A percentile compares a stretch with the other conserved stretches of the same genome.
phyloP scores from a whole-genome alignment of 64 coral and sea anemone species.

The Cladopsammia gracilis region DNA sequence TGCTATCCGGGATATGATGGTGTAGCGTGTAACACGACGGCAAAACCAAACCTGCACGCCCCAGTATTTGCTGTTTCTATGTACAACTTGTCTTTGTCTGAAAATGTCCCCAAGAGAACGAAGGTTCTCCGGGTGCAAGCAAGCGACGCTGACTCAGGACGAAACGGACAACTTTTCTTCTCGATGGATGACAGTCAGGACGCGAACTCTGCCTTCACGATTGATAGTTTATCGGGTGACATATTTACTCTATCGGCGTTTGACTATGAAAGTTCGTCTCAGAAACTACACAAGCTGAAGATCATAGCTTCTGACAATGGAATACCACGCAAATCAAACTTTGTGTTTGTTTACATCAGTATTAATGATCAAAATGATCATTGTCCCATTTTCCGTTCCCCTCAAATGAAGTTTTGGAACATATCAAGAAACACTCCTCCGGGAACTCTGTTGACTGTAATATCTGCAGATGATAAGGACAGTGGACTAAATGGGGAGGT shows the following conservation, averaged over 20 bases:
- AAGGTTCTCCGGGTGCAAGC: slow-evolving; percentile 52
- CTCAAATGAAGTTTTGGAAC: slow-evolving; percentile 19
- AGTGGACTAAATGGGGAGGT: slow-evolving; percentile 72
- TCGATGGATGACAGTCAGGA: neutral
- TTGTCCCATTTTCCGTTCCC: slow-evolving; percentile 62
- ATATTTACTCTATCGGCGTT: slow-evolving; percentile 37
- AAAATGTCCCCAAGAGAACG: slow-evolving; percentile 55
- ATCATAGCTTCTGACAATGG: slow-evolving; percentile 74
- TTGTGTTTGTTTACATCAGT: neutral
- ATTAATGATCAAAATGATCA: slow-evolving; percentile 68
- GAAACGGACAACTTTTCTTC: slow-evolving; percentile 73
- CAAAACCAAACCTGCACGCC: slow-evolving; percentile 54
- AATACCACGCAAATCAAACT: slow-evolving; percentile 43
- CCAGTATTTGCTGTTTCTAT: slow-evolving; percentile 51
- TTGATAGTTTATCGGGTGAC: slow-evolving; percentile 50
- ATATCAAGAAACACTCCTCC: slow-evolving; percentile 15
- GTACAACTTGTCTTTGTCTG: slow-evolving; percentile 66
- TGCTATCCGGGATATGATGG: slow-evolving; percentile 81
- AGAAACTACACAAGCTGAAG: neutral
- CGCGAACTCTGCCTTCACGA: slow-evolving; percentile 2
- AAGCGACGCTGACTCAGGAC: slow-evolving; percentile 72
- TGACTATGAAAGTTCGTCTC: slow-evolving; percentile 32
- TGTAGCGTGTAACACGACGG: slow-evolving; percentile 20
- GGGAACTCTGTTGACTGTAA: slow-evolving; percentile 36
- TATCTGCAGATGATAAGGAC: slow-evolving; percentile 66